These are phyloP conservation scores for Holacanthella duospinosa DNA, from an alignment of 2,888 invertebrate genomes.

Conservation along the genomic window DNA sequence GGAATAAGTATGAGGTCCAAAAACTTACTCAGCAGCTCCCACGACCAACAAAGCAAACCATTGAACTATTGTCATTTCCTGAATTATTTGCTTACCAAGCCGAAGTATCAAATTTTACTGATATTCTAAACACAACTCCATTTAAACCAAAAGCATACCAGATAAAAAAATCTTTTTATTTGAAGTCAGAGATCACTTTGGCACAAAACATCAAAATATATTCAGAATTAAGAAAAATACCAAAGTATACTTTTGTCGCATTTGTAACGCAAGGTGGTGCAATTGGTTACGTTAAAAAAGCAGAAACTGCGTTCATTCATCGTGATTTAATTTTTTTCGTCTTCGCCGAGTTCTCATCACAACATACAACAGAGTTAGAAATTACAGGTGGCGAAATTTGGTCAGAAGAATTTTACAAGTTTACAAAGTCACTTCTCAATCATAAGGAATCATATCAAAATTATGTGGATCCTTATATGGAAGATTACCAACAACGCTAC, in stretches of 20 bases:
- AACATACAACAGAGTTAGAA: not conserved
- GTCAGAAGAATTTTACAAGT: not conserved
- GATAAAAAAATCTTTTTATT: not conserved
- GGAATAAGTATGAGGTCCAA: no score
- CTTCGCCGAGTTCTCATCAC: no score
- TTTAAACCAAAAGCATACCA: no score
- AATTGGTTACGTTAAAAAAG: not conserved
- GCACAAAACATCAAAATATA: no score
- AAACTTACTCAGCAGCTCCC: no score
- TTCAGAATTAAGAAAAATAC: not conserved
- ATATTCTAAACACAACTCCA: no score
- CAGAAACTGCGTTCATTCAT: not conserved
- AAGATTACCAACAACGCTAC: not conserved
- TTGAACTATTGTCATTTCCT: no score
- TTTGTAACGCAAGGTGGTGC: not conserved
- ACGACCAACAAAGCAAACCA: no score
- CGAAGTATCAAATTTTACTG: not conserved
- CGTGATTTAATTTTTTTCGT: no score
- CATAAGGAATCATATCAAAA: not conserved
- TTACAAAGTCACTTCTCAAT: not conserved
- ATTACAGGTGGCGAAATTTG: not conserved
- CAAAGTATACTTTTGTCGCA: not conserved
- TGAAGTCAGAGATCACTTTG: not conserved
- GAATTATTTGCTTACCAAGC: no score
- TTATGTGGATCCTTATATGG: not conserved